These are phyloP conservation scores for Calosoma granatense DNA, from an alignment of 1,140 invertebrate species.

Conservation along the genomic window DNA sequence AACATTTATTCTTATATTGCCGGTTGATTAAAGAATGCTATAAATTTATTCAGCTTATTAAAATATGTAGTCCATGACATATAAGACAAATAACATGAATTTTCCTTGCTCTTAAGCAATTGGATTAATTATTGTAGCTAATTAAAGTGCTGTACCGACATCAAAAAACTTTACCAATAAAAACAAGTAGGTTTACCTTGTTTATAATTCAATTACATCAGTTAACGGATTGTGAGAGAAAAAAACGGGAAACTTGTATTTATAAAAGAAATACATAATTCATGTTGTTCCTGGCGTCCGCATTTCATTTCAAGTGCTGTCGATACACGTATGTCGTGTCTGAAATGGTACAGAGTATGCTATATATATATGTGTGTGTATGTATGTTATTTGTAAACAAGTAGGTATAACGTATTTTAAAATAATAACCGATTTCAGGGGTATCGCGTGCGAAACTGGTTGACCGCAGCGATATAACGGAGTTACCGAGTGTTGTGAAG, in stretches of 20 bases:
- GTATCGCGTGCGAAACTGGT: too few relatives aligned
- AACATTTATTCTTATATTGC: too few relatives aligned
- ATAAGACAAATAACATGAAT: background rate
- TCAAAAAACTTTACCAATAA: background rate
- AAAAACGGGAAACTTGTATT: background rate
- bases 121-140: background rate
- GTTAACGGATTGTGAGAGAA: too few relatives aligned
- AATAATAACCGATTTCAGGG: too few relatives aligned
- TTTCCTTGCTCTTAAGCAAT: background rate
- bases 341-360: background rate
- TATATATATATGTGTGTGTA: too few relatives aligned
- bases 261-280: background rate
- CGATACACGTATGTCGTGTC: background rate
- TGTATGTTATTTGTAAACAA: background rate
- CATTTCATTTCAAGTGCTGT: background rate
- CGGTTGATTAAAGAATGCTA: background rate
- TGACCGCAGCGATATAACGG: too few relatives aligned
- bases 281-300: background rate
- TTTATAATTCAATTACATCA: background rate
- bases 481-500: too few relatives aligned
- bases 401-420: too few relatives aligned
- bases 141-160: background rate
- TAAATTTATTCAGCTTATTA: background rate
- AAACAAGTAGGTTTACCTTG: background rate
- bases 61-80: background rate